Evolutionary conservation across 2,797 vertebrate genomes (phyloP), one percentile per base, ranked within the genome.

Genomic region (Gymnopithys bicolor): DNA sequence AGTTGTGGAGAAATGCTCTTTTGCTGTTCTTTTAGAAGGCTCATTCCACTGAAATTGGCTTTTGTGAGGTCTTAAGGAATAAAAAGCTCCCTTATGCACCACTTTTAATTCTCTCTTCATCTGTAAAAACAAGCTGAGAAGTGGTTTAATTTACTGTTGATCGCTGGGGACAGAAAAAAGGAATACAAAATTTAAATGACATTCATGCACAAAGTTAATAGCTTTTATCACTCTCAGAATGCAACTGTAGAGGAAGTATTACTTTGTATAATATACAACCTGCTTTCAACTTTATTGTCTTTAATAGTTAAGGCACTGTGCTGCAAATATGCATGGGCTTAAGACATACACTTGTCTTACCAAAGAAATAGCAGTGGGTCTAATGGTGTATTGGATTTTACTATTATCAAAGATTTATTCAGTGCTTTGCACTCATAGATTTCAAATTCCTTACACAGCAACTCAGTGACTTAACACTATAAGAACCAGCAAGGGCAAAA

Each of bases 121-220:
- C 76, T 94, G 86, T 93, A 77, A 95, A 96, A 96, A 93, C 73
- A 97, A 96, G 84, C 45, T 2, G 8, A 93, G 66, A 87, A 94
- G 32, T 75, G 77, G 62, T 76, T 97, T 96, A 96, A 97, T 97
- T 97, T 95, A 94, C 90, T 89, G 94, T 95, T 97, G 79, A 69
- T 97, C 97, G 87, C 90, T 83, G 78, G 84, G 74, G 84, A 87
- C 23, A 60, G 71, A 91, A 87, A 92, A 84, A 60, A 91, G 66
- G 84, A 96, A 97, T 83, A 90, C 92, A 97, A 96, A 96, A 95
- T 95, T 79, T 90, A 92, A 94, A 92, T 79, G 45, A 66, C 80
- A 84, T 81, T 89, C 70, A 68, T 52, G 60, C 33, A 81, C 84
- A 64, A 94, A 90, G 79, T 90, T 95, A 95, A 93, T 93, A 92